Conservation (phyloP, 2,888 invertebrate genomes). For the Ophraella communa region DNA sequence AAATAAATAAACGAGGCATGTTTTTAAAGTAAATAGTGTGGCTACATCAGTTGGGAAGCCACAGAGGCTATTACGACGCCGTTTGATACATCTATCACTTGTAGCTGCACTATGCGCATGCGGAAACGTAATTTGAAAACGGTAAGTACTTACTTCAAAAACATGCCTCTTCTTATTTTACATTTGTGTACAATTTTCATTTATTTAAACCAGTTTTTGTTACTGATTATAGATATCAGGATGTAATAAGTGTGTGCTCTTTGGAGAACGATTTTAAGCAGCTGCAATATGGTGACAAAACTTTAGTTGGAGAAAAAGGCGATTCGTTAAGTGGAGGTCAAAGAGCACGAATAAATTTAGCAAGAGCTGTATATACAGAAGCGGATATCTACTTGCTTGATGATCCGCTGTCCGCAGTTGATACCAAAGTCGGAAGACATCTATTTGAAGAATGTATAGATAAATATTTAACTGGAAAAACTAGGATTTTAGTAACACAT, state of each 20-base stretch:
- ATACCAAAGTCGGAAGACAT: slow-evolving; percentile 76
- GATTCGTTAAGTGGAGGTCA: slow-evolving; percentile 81
- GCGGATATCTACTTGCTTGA: slow-evolving; percentile 80
- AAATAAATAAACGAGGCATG: too few relatives aligned
- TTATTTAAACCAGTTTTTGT: too few relatives aligned
- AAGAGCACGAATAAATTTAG: slow-evolving; percentile 79
- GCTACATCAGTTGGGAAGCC: too few relatives aligned
- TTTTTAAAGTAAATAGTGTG: too few relatives aligned
- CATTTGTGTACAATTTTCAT: too few relatives aligned
- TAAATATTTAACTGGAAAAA: slow-evolving; percentile 65
- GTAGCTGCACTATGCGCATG: too few relatives aligned
- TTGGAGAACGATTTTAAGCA: slow-evolving; percentile 73
- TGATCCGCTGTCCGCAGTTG: slow-evolving; percentile 82
- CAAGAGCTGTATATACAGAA: slow-evolving; percentile 77
- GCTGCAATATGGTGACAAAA: slow-evolving; percentile 75
- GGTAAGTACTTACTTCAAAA: too few relatives aligned
- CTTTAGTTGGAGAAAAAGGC: slow-evolving; percentile 81
- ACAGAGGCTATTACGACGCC: too few relatives aligned
- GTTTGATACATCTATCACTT: too few relatives aligned
- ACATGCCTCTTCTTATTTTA: too few relatives aligned
- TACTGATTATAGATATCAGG: slow-evolving; percentile 41
- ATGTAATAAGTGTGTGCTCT: slow-evolving; percentile 68
- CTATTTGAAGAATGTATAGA: slow-evolving; percentile 77
- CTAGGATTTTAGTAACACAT: slow-evolving; percentile 84
- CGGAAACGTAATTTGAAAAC: too few relatives aligned